Base-by-base conservation (phyloP, 2,888 invertebrate genomes). In the Cosmia pyralina region DNA sequence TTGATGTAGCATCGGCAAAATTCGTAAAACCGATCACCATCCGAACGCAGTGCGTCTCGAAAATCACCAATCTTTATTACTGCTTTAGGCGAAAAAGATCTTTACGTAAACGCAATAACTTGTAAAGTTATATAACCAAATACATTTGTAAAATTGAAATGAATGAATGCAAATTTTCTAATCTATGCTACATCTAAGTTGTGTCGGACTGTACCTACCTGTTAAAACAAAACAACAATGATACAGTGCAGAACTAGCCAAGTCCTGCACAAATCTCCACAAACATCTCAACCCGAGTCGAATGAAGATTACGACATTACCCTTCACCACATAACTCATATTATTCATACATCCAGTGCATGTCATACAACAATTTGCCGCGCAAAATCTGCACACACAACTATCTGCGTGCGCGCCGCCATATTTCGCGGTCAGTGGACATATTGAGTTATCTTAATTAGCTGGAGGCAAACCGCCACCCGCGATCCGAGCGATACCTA, bases 381-480 rank as follows among this genome's bases (percentile, higher is more conserved):
- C 86, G 78, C 74, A 84, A 83, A 82, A 87, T 86, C 90, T 84
- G 75, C 84, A 73, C 85, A 74, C 79, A 78, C 70, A 79, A 80
- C 84, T 89, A 89, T 90, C 88, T 86, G 90, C 90, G 90, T 91
- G 88, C 85, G 85, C 89, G 89, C 90, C 87, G 87, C 90, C 86
- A 90, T 91, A 90, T 88, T 89, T 91, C 86, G 85, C 85, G 79
- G 83, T 83, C 80, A 63, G 74, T 85, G 87, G 90, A 90, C 90
- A 88, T 90, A 91, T 90, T 91, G 90, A 91, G 90, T 90, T 91
- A 91, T 90, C 91, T 91, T 91, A 91, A 90, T 91, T 90, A 91
- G 90, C 88, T 84, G 79, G 77, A 84, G 86, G 86, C 86, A 86
- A 88, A 83, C 85, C 87, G 88, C 91, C 90, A 89, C 88, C 90